Conservation (phyloP, 2,797 vertebrate species). For the Columba guinea region DNA sequence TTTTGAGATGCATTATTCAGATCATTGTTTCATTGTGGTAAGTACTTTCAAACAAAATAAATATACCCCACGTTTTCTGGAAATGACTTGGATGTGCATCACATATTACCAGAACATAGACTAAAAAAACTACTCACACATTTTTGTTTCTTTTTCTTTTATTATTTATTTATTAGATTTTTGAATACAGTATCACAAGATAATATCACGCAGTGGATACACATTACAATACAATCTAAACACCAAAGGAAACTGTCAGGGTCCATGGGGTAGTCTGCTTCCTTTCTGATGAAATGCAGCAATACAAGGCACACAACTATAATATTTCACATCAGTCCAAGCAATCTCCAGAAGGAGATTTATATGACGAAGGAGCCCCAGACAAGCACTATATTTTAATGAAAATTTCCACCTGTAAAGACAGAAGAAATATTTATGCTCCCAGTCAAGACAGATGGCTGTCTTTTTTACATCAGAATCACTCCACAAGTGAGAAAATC, state of each 20-base stretch:
- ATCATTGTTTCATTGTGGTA: background rate
- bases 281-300: conserved; percentile 41
- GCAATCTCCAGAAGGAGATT: conserved; percentile 34
- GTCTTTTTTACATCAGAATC: background rate
- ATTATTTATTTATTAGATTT: conserved; percentile 52
- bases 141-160: background rate
- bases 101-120: background rate
- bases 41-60: background rate
- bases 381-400: background rate
- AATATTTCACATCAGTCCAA: conserved; percentile 2
- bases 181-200: conserved; percentile 40
- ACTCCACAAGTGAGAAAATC: background rate
- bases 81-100: background rate
- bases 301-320: conserved; percentile 22
- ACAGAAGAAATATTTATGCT: conserved; percentile 7
- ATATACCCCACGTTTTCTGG: background rate
- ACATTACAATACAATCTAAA: background rate
- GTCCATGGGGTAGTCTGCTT: background rate
- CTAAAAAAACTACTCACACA: conserved; percentile 18
- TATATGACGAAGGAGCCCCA: background rate
- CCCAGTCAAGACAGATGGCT: conserved; percentile 15
- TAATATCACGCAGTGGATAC: background rate
- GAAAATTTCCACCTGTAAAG: background rate
- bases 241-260: background rate
- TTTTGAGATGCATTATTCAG: background rate